Conservation (phyloP, 1,140 invertebrate genomes). For the Drosophila serrata region DNA sequence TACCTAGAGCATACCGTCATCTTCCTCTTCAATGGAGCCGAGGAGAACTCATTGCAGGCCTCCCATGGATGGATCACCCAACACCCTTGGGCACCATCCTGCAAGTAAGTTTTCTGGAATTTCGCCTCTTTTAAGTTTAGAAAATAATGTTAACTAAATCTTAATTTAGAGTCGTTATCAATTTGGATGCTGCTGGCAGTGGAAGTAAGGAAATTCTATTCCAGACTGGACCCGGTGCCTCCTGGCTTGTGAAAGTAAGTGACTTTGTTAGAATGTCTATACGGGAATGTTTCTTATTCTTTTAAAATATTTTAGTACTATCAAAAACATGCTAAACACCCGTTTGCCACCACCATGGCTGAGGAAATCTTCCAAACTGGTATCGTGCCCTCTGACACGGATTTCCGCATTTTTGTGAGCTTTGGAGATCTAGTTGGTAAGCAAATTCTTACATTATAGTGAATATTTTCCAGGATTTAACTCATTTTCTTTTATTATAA, state of each 20-base stretch:
- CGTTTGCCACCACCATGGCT: constrained; percentile 92
- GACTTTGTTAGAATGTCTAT: constrained; percentile 85
- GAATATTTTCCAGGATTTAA: neutral
- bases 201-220: constrained; percentile 97
- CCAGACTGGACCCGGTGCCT: constrained; percentile 95
- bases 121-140: constrained; percentile 57
- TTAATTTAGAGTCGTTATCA: constrained; percentile 93
- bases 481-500: neutral
- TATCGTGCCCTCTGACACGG: constrained; percentile 94
- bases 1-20: constrained; percentile 86
- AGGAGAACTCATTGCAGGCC: constrained; percentile 87
- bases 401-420: constrained; percentile 93
- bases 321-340: constrained; percentile 91
- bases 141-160: constrained; percentile 89
- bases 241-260: constrained; percentile 93
- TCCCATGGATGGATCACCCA: constrained; percentile 93
- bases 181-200: constrained; percentile 97
- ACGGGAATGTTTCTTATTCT: neutral
- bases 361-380: constrained; percentile 94
- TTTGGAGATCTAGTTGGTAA: constrained; percentile 85
- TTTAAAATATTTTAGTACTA: constrained; percentile 89
- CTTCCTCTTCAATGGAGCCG: constrained; percentile 95
- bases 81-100: constrained; percentile 90
- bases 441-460: neutral
- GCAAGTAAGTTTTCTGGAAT: constrained; percentile 62